Conservation (phyloP, 2,113 vertebrate genomes). For the Thamnaconus septentrionalis region DNA sequence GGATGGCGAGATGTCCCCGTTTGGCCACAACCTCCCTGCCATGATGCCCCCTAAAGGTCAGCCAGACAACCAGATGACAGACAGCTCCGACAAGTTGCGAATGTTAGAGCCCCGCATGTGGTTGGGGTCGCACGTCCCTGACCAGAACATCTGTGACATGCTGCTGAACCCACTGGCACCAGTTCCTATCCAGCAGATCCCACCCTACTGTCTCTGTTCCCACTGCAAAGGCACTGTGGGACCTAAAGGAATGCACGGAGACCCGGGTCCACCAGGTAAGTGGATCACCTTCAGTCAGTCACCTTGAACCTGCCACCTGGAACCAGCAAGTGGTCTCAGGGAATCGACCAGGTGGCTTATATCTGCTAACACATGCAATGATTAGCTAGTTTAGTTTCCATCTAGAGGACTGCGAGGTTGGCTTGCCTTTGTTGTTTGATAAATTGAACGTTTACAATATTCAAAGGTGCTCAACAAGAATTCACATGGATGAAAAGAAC, state of each 20-base stretch:
- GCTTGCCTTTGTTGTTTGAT: no score
- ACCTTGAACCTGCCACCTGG: no score
- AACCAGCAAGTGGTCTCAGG: no score
- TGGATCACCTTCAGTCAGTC: no score
- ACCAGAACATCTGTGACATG: constrained; percentile 38
- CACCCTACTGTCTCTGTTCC: constrained; percentile 68
- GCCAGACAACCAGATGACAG: not conserved
- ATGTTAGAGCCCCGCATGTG: not conserved
- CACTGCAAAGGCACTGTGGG: constrained; percentile 60
- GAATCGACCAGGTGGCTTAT: no score
- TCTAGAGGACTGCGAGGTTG: no score
- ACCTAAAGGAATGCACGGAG: constrained; percentile 70
- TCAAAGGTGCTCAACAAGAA: no score
- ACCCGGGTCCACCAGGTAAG: constrained; percentile 66
- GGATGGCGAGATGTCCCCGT: not conserved
- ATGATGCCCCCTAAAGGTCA: not conserved
- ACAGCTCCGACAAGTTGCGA: no score
- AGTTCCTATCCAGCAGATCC: constrained; percentile 42
- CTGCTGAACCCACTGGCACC: constrained; percentile 41
- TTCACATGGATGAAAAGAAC: no score
- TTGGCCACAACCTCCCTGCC: not conserved
- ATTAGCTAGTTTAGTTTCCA: no score
- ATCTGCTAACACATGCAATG: no score
- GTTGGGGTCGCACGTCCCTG: not conserved
- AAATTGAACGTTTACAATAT: no score